A percentile compares a stretch with the other conserved stretches of the same genome.
phyloP scores from a whole-genome alignment of 2,113 vertebrate genomes.

The Rhombomys opimus region DNA sequence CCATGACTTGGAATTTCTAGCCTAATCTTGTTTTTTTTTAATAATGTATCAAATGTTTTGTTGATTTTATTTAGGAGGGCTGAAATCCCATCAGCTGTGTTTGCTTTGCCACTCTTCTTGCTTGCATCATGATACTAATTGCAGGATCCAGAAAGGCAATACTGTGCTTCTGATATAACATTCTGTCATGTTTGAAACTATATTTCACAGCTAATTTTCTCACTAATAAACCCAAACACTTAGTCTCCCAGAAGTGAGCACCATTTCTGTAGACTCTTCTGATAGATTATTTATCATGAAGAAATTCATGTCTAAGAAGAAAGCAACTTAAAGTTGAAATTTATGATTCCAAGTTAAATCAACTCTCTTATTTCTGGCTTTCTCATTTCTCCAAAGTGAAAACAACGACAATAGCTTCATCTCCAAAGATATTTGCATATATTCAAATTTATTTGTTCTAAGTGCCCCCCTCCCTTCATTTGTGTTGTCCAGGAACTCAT shows the following conservation, averaged over 20 bases:
- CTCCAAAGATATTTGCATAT: slow-evolving; percentile 79
- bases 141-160: background rate
- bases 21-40: background rate
- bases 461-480: slow-evolving; percentile 50
- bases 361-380: slow-evolving; percentile 60
- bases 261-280: background rate
- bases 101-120: background rate
- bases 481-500: background rate
- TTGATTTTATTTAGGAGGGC: background rate
- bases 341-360: slow-evolving; percentile 67
- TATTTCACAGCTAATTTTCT: background rate
- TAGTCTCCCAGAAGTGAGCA: background rate
- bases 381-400: slow-evolving; percentile 78
- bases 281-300: slow-evolving; percentile 31
- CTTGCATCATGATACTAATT: background rate
- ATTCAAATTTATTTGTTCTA: slow-evolving; percentile 73
- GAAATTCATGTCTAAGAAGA: slow-evolving; percentile 70
- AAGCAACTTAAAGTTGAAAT: slow-evolving; percentile 72
- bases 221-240: background rate
- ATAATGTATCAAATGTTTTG: background rate
- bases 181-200: background rate
- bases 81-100: background rate
- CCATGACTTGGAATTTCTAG: background rate
- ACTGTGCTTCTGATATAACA: background rate
- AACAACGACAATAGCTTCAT: slow-evolving; percentile 79